These are phyloP conservation scores for Pituophis catenifer DNA, from an alignment of 2,113 vertebrate species.

Conservation along the genomic window DNA sequence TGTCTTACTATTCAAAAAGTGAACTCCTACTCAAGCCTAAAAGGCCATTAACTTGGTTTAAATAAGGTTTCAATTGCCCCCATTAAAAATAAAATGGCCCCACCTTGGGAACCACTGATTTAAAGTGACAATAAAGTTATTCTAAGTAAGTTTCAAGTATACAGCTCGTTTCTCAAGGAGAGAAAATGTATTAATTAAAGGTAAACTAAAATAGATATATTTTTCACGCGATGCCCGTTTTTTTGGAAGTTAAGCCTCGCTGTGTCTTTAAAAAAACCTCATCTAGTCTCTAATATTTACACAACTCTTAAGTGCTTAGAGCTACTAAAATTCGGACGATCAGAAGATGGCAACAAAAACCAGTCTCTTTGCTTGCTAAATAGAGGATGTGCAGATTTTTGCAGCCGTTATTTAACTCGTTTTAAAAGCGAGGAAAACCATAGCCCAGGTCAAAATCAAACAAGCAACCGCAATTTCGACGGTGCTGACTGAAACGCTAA, in stretches of 20 bases:
- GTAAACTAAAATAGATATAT: not conserved
- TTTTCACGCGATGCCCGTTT: not conserved
- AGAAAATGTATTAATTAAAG: not conserved
- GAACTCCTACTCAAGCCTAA: too few relatives aligned
- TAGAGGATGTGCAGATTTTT: not conserved
- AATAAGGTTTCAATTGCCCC: too few relatives aligned
- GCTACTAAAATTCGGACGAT: not conserved
- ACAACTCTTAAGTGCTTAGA: not conserved
- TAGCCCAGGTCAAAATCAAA: not conserved
- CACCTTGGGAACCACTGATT: too few relatives aligned
- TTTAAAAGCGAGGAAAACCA: not conserved
- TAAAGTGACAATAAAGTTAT: too few relatives aligned
- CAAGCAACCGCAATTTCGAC: not conserved
- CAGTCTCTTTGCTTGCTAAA: not conserved
- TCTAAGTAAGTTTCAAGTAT: not conserved
- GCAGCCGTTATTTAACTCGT: not conserved
- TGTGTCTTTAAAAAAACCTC: not conserved
- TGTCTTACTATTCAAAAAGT: too few relatives aligned
- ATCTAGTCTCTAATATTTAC: not conserved
- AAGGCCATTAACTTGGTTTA: too few relatives aligned
- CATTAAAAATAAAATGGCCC: too few relatives aligned
- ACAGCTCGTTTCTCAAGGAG: not conserved
- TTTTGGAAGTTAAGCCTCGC: not conserved
- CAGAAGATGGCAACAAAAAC: not conserved
- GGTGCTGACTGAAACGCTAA: not conserved